These are phyloP conservation scores for Macrophya alboannulata DNA, from an alignment of 2,888 invertebrate species.

Conservation along the genomic window DNA sequence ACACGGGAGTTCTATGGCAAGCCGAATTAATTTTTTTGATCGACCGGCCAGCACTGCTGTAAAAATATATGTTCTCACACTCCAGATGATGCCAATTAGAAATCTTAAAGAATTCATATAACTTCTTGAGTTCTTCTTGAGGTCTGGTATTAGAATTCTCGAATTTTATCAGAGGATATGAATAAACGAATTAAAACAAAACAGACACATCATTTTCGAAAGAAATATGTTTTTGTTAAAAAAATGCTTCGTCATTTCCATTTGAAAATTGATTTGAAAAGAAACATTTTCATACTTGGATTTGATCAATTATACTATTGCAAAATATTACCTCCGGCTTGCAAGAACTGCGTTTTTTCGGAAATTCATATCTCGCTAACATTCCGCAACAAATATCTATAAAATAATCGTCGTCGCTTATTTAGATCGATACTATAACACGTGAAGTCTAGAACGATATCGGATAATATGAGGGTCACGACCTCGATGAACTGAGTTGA, in stretches of 20 bases:
- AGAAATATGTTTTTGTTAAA: neutral
- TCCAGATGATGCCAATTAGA: neutral
- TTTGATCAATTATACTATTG: neutral
- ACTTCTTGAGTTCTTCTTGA: neutral
- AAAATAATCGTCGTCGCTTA: neutral
- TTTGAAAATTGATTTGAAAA: neutral
- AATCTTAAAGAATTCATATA: neutral
- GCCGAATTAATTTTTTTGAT: neutral
- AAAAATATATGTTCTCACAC: neutral
- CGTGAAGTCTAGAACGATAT: neutral
- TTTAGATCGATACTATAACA: neutral
- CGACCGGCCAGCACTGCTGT: neutral
- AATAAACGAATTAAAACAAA: neutral
- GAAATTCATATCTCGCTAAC: neutral
- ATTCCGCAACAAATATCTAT: neutral
- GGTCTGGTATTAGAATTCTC: no score
- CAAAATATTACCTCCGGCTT: neutral
- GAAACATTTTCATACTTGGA: neutral
- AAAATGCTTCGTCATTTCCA: neutral
- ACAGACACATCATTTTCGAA: neutral
- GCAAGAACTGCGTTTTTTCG: neutral
- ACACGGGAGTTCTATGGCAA: neutral
- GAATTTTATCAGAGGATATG: neutral
- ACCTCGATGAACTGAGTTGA: neutral
- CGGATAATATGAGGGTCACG: neutral